These are phyloP conservation scores for Gastrophysa polygoni DNA, from an alignment of 2,888 invertebrate species.

Conservation along the genomic window DNA sequence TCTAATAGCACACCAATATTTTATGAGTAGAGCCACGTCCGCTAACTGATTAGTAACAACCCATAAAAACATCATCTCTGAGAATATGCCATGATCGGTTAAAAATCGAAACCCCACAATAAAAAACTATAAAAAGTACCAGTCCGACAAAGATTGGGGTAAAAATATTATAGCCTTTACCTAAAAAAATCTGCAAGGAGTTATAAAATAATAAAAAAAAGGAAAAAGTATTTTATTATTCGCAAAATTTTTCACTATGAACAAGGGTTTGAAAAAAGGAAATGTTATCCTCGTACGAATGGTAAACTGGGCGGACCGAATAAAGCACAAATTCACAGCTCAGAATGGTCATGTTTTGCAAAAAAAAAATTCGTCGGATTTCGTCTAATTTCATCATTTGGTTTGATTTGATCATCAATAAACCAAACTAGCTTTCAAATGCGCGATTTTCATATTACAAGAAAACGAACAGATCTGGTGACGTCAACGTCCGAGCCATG, in stretches of 20 bases:
- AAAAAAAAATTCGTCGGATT: too few relatives aligned
- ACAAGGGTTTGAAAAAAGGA: too few relatives aligned
- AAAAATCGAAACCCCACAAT: not conserved
- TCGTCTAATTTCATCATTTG: too few relatives aligned
- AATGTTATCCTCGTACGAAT: too few relatives aligned
- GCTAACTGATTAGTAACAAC: not conserved
- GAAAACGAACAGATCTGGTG: too few relatives aligned
- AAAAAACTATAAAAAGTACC: constrained; percentile 1
- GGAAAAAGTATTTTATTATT: constrained; percentile 5
- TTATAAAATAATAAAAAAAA: constrained; percentile 22
- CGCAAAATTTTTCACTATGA: not conserved
- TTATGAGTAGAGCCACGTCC: not conserved
- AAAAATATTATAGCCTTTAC: constrained; percentile 9
- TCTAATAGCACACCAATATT: not conserved
- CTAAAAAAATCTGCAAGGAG: constrained; percentile 13
- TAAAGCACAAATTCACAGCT: too few relatives aligned
- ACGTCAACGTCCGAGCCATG: too few relatives aligned
- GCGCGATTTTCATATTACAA: too few relatives aligned
- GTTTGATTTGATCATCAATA: too few relatives aligned
- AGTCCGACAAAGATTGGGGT: constrained; percentile 10
- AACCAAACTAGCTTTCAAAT: too few relatives aligned
- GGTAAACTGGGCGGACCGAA: too few relatives aligned
- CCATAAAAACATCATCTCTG: not conserved
- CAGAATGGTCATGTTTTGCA: too few relatives aligned
- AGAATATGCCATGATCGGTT: constrained; percentile 12